These are phyloP conservation scores for Bombus turneri DNA, from an alignment of 1,140 invertebrate species.

Conservation along the genomic window DNA sequence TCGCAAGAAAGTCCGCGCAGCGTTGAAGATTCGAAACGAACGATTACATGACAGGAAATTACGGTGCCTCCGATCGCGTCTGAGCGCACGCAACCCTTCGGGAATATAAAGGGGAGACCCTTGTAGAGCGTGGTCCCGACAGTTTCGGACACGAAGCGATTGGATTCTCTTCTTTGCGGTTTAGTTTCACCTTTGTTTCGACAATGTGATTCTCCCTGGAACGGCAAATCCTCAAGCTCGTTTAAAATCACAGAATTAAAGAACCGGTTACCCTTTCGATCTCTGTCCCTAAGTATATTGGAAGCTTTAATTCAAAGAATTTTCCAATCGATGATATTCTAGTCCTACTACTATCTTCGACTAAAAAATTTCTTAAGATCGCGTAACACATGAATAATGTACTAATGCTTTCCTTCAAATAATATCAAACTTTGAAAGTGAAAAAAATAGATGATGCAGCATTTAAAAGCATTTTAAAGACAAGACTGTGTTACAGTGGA, in stretches of 20 bases:
- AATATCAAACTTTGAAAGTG: no score
- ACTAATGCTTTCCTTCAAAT: no score
- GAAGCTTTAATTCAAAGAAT: neutral
- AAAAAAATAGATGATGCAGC: no score
- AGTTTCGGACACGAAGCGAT: conserved; percentile 69
- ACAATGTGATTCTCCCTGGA: conserved; percentile 17
- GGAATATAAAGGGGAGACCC: conserved; percentile 62
- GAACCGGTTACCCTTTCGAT: neutral
- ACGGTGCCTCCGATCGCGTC: conserved; percentile 60
- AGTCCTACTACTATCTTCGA: no score
- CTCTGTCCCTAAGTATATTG: neutral
- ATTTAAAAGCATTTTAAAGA: no score
- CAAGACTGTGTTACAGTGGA: no score
- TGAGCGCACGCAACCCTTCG: conserved; percentile 68
- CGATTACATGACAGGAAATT: conserved; percentile 68
- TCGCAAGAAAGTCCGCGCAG: conserved; percentile 48
- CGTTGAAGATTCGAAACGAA: conserved; percentile 58
- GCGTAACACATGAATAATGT: no score
- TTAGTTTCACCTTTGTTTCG: conserved; percentile 57
- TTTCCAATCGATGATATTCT: neutral
- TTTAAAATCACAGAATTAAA: conserved; percentile 24
- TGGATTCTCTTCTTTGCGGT: conserved; percentile 68
- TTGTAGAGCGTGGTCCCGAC: conserved; percentile 66
- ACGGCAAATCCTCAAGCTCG: conserved; percentile 19
- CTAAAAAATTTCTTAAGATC: neutral